Evolutionary conservation across 2,797 vertebrate genomes (phyloP).

Genomic region (Eutrigla gurnardus): DNA sequence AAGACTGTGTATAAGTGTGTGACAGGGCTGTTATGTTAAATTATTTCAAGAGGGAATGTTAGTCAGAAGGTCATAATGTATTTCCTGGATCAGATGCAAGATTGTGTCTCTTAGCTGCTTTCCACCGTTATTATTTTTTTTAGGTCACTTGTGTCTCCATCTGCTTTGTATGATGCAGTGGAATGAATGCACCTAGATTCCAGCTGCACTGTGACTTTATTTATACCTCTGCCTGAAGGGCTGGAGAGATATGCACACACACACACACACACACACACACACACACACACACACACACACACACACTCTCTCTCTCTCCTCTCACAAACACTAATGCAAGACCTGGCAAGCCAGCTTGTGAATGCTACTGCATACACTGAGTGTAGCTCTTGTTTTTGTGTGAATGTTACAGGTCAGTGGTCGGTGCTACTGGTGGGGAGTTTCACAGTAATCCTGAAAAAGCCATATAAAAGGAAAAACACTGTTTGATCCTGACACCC

Average conservation of each 20-base stretch:
- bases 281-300: constrained; percentile 28
- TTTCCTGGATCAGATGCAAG: constrained; percentile 60
- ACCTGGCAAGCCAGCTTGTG: constrained; percentile 39
- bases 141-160: constrained; percentile 74
- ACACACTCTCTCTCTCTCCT: constrained; percentile 29
- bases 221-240: constrained; percentile 72
- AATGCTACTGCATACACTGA: constrained; percentile 24
- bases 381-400: constrained; percentile 34
- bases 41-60: constrained; percentile 43
- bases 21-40: constrained; percentile 66
- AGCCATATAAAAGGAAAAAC: constrained; percentile 30
- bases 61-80: constrained; percentile 49
- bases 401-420: constrained; percentile 34
- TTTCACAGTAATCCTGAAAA: not conserved
- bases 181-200: constrained; percentile 72
- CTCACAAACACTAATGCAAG: constrained; percentile 41
- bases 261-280: constrained; percentile 24
- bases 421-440: constrained; percentile 8
- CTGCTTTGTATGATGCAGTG: constrained; percentile 67
- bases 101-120: constrained; percentile 36
- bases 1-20: constrained; percentile 61
- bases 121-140: constrained; percentile 26
- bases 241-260: constrained; percentile 45
- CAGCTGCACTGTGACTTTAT: constrained; percentile 79
- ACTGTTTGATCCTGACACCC: constrained; percentile 40